phyloP scores from a whole-genome alignment of 1,140 invertebrate genomes.

The Bombus cullumanus region DNA sequence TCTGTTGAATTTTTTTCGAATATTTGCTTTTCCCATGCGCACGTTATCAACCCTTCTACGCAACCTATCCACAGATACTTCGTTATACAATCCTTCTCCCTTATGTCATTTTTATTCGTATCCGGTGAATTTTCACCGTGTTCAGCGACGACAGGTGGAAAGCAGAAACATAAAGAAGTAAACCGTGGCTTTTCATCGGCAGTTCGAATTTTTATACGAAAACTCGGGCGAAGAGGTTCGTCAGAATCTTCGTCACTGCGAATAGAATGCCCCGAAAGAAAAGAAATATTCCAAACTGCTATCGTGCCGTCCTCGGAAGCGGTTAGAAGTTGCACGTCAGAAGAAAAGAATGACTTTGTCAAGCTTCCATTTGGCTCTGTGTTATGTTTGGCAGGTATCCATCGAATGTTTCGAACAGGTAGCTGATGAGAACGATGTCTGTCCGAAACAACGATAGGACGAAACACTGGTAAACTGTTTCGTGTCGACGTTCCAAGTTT shows the following conservation, averaged over 20 bases:
- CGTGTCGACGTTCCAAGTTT: neutral
- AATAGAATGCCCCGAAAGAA: neutral
- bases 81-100: conserved; percentile 13
- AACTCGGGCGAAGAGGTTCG: conserved; percentile 31
- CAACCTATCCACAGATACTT: conserved; percentile 70
- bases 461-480: conserved; percentile 80
- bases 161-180: conserved; percentile 22
- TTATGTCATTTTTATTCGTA: neutral
- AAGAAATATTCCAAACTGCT: conserved; percentile 86
- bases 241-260: neutral
- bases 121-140: neutral
- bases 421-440: conserved; percentile 84
- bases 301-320: conserved; percentile 86
- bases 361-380: conserved; percentile 84
- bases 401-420: conserved; percentile 85
- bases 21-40: conserved; percentile 84
- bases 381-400: conserved; percentile 85
- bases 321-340: conserved; percentile 85
- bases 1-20: conserved; percentile 83
- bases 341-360: conserved; percentile 43
- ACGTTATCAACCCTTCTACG: conserved; percentile 79
- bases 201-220: conserved; percentile 23
- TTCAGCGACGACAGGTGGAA: conserved; percentile 20
- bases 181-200: neutral
- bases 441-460: conserved; percentile 83